These are phyloP conservation scores for Cryptus armator DNA, from an alignment of 2,888 invertebrate species.

Conservation along the genomic window DNA sequence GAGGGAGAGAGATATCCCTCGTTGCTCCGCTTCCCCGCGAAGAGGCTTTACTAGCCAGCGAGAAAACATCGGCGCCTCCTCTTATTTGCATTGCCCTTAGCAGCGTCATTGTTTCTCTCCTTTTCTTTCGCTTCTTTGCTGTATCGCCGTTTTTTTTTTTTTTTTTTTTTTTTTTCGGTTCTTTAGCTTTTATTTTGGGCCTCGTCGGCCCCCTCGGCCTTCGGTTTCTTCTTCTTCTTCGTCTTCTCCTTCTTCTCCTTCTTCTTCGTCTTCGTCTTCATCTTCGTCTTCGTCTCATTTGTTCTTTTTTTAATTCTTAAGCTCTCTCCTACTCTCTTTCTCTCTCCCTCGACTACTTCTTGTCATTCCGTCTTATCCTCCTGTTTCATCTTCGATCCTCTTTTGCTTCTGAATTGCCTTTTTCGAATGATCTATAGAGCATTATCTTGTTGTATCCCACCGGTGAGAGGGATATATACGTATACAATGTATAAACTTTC, in stretches of 20 bases:
- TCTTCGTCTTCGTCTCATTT: not conserved
- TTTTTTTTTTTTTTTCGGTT: constrained; percentile 1
- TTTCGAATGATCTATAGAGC: constrained; percentile 55
- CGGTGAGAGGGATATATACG: not conserved
- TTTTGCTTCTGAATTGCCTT: constrained; percentile 53
- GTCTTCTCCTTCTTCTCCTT: not conserved
- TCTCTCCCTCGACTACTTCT: constrained; percentile 7
- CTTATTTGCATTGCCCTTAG: constrained; percentile 83
- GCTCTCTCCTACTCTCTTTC: constrained; percentile 9
- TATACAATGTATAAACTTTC: constrained; percentile 23
- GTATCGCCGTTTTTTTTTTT: not conserved
- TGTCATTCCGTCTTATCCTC: constrained; percentile 53
- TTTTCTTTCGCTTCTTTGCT: constrained; percentile 22
- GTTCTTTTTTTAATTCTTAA: constrained; percentile 2
- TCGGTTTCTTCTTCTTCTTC: constrained; percentile 10
- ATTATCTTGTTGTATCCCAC: constrained; percentile 22
- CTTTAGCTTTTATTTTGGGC: constrained; percentile 38
- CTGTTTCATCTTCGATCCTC: constrained; percentile 46
- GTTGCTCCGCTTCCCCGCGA: constrained; percentile 66
- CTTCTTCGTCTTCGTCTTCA: not conserved
- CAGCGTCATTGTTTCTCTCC: constrained; percentile 74
- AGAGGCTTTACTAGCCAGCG: constrained; percentile 81
- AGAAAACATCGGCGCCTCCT: constrained; percentile 83
- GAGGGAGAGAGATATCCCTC: constrained; percentile 27
- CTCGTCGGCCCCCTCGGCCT: constrained; percentile 31